Conservation (phyloP, 2,888 invertebrate species). For the Halocaridina rubra region DNA sequence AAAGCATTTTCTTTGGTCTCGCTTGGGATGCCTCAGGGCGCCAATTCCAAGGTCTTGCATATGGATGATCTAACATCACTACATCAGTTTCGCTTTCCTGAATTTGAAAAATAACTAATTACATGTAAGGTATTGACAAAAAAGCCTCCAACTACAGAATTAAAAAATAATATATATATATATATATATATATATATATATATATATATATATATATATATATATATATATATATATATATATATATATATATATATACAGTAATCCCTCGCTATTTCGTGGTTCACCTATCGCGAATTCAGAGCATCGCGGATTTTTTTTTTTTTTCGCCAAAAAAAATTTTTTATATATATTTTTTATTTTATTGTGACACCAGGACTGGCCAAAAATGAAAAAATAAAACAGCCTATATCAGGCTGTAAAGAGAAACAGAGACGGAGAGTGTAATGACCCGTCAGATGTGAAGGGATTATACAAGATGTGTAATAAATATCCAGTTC, state of each 20-base stretch:
- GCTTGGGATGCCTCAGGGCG: slow-evolving; percentile 42
- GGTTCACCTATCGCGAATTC: too few relatives aligned
- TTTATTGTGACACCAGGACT: too few relatives aligned
- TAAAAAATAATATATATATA: not conserved
- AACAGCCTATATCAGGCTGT: too few relatives aligned
- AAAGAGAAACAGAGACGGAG: too few relatives aligned
- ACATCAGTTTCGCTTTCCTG: slow-evolving; percentile 55
- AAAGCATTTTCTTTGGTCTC: slow-evolving; percentile 46
- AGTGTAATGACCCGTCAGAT: too few relatives aligned
- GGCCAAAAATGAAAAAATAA: too few relatives aligned
- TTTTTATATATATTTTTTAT: too few relatives aligned
- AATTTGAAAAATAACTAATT: not conserved
- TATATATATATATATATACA: not conserved
- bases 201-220: not conserved
- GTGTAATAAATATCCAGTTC: too few relatives aligned
- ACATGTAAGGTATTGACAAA: not conserved
- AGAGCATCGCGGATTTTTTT: too few relatives aligned
- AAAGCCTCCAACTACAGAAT: not conserved
- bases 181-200: not conserved
- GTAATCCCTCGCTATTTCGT: too few relatives aligned
- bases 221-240: not conserved
- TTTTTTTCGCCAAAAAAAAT: not conserved
- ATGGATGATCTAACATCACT: slow-evolving; percentile 51
- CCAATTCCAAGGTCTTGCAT: slow-evolving; percentile 59
- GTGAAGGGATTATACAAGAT: too few relatives aligned